Evolutionary conservation across 2,797 vertebrate species (phyloP), one percentile per base, ranked within the genome.

Genomic region (Hoplostethus atlanticus): DNA sequence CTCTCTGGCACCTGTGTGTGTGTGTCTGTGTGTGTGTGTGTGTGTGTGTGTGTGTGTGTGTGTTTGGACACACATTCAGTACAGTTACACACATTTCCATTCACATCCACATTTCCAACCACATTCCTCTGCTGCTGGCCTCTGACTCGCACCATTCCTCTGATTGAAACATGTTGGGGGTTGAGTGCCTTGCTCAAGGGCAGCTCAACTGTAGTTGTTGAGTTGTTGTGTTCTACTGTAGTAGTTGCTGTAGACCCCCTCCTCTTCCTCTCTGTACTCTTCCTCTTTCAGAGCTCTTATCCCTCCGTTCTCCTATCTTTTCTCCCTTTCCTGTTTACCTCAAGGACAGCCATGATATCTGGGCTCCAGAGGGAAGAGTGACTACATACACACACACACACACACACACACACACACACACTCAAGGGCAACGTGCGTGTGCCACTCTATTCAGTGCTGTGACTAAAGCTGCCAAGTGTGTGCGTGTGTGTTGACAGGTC

Each of bases 301-400:
- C 66, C 50, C 17, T 31, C 56, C 6, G 21, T 51, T 50, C 42
- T 31, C 11, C 38, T 50, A 52, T 62, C 47, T 56, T 60, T 68
- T 56, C 44, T 69, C 61, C 50, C 40, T 62, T 82, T 80, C 74
- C 77, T 79, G 76, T 84, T 86, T 83, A 83, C 64, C 59, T 69
- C 66, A 53, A 78, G 58, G 71, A 67, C 36, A 46, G 31, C 7
- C 11, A 2, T 31, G 48, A 61, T 65, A 58, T 83, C 53, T 63
- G 48, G 53, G 71, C 44, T 57, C 67, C 57, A 8, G 58, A 1
- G 10, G 63, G 60, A 57, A 51, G 70, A 66, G 28, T 64, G 53
- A 46, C 60, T 16, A 40, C 52, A 65, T 65, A 47, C 25, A 64
- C 36, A 66, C 50, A 40, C 64, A 46, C 34, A 55, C 64, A 44